Conservation (phyloP, 1,140 invertebrate genomes). For the Galleria mellonella region DNA sequence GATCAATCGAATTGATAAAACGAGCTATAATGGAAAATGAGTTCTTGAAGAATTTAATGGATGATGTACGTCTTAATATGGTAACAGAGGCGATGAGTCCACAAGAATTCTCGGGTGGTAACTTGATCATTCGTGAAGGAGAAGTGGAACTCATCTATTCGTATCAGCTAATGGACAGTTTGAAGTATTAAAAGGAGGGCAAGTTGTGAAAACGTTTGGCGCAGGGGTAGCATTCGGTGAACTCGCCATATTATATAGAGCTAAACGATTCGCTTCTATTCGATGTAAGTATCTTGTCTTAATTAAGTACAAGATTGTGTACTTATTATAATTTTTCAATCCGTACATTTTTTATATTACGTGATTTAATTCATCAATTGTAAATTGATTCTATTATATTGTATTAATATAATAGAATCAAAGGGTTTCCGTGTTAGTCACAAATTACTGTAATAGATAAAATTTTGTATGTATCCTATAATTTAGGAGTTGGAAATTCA, state of each 20-base stretch:
- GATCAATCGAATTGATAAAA: conserved; percentile 73
- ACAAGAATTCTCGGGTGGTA: conserved; percentile 82
- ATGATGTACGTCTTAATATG: conserved; percentile 85
- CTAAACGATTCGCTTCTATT: conserved; percentile 90
- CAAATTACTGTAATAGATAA: too few species aligned
- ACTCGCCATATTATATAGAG: conserved; percentile 94
- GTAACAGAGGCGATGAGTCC: conserved; percentile 95
- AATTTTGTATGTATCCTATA: too few species aligned
- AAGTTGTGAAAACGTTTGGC: conserved; percentile 85
- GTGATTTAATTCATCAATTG: too few species aligned
- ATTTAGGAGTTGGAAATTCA: too few species aligned
- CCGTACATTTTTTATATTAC: too few species aligned
- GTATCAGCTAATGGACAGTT: conserved; percentile 90
- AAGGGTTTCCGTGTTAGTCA: too few species aligned
- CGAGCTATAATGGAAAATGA: conserved; percentile 88
- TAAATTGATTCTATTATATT: too few species aligned
- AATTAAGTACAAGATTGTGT: too few species aligned
- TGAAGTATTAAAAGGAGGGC: conserved; percentile 88
- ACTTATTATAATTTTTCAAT: too few species aligned
- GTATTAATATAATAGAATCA: too few species aligned
- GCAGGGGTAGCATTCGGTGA: conserved; percentile 94
- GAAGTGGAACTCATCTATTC: conserved; percentile 87
- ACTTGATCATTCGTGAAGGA: conserved; percentile 91
- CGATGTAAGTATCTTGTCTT: conserved; percentile 75
- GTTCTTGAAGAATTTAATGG: conserved; percentile 92